phyloP scores from a whole-genome alignment of 2,797 vertebrate species.

The Lithobates sylvaticus region DNA sequence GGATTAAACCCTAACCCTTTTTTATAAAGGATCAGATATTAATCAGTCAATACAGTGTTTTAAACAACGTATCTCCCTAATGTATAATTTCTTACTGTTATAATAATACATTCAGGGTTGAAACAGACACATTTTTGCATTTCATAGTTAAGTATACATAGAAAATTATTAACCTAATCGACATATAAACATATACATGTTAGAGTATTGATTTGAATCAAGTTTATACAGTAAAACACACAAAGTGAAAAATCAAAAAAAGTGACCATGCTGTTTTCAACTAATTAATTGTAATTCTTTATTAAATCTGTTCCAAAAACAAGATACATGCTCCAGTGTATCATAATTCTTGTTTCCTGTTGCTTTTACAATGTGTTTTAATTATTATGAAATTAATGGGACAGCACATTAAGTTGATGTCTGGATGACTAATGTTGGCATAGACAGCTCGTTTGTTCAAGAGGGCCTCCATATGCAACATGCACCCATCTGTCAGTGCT shows the following conservation, averaged over 20 bases:
- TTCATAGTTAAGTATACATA: too few species aligned
- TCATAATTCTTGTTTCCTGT: constrained; percentile 48
- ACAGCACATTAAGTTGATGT: constrained; percentile 56
- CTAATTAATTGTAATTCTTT: constrained; percentile 41
- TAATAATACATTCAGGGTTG: too few species aligned
- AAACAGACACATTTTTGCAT: too few species aligned
- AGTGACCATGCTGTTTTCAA: constrained; percentile 18
- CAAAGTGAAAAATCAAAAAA: not conserved
- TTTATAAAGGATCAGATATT: too few species aligned
- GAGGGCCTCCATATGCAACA: constrained; percentile 36
- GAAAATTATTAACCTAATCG: too few species aligned
- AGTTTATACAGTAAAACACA: constrained; percentile 4
- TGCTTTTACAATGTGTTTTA: constrained; percentile 56
- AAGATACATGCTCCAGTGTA: constrained; percentile 39
- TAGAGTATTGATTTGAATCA: not conserved
- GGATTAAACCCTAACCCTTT: too few species aligned
- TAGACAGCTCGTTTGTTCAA: constrained; percentile 57
- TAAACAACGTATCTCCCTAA: too few species aligned
- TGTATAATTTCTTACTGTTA: too few species aligned
- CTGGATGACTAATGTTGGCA: constrained; percentile 59
- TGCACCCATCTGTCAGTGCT: constrained; percentile 55
- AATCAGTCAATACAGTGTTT: too few species aligned
- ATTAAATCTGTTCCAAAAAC: constrained; percentile 42
- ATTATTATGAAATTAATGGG: constrained; percentile 55
- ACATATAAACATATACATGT: not conserved